These are phyloP conservation scores for Eupsittula cactorum DNA, from an alignment of 2,113 vertebrate species.

Conservation along the genomic window DNA sequence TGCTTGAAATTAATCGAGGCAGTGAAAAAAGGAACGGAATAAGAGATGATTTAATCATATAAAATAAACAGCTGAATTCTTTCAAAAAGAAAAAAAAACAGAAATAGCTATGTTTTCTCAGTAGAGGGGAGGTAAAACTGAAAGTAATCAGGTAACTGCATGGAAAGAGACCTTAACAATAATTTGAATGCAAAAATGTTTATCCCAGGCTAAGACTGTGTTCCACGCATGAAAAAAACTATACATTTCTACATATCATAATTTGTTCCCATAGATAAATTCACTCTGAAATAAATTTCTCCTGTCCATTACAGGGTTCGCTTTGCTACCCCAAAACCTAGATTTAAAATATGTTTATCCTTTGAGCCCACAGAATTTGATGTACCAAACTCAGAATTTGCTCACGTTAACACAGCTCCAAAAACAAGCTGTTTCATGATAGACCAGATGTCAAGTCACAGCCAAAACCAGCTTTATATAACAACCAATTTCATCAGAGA, in stretches of 20 bases:
- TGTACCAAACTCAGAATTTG: not conserved
- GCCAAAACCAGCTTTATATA: conserved; percentile 27
- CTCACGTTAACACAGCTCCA: not conserved
- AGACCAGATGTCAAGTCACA: not conserved
- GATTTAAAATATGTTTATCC: conserved; percentile 11
- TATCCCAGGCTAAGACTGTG: not conserved
- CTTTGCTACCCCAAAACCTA: not conserved
- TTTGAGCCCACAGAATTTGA: not conserved
- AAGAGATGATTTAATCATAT: not conserved
- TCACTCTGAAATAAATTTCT: not conserved
- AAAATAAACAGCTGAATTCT: not conserved
- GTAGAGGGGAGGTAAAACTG: not conserved
- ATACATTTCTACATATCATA: not conserved
- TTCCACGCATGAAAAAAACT: not conserved
- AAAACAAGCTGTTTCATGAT: not conserved
- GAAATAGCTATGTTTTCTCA: not conserved
- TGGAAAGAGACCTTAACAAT: not conserved
- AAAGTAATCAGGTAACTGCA: not conserved
- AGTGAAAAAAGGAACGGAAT: not conserved
- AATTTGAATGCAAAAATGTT: not conserved
- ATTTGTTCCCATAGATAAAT: not conserved
- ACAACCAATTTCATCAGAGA: conserved; percentile 28
- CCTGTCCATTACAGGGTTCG: not conserved
- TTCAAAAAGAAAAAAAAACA: not conserved
- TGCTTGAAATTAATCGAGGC: not conserved